Percentiles rank a stretch among this genome's conserved stretches.
phyloP scores from a whole-genome alignment of 2,797 vertebrate genomes.

The Melanotaenia trifasciata region DNA sequence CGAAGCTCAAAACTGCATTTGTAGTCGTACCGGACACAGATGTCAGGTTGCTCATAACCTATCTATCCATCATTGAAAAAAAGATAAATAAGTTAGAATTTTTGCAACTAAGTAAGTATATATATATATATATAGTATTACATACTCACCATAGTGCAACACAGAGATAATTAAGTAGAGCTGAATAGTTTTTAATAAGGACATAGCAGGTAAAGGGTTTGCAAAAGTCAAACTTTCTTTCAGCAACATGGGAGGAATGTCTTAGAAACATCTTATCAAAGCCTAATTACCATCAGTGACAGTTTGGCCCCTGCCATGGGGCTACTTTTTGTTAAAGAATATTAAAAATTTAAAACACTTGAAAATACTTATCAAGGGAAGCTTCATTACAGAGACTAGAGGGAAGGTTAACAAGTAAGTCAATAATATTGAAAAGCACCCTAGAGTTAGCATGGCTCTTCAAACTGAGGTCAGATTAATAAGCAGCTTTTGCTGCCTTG shows the following conservation, averaged over 20 bases:
- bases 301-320: constrained; percentile 36
- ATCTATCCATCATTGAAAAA: background rate
- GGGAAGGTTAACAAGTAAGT: constrained; percentile 62
- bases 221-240: constrained; percentile 13
- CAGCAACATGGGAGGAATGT: constrained; percentile 13
- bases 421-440: constrained; percentile 69
- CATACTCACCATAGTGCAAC: background rate
- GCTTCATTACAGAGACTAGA: constrained; percentile 56
- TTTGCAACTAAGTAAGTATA: background rate
- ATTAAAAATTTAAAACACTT: constrained; percentile 59
- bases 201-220: background rate
- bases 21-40: background rate
- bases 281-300: constrained; percentile 41
- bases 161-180: background rate
- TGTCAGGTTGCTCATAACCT: background rate
- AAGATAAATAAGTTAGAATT: background rate
- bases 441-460: constrained; percentile 59
- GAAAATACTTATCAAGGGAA: constrained; percentile 53
- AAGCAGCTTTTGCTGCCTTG: constrained; percentile 47
- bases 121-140: too few species aligned
- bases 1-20: background rate
- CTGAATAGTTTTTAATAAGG: constrained; percentile 10
- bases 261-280: constrained; percentile 36
- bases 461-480: constrained; percentile 66
- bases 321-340: constrained; percentile 46